Percentiles rank a stretch among this genome's conserved stretches.
Evolutionary conservation across 1,140 invertebrate genomes (phyloP).

Genomic region (Acromyrmex echinatior): DNA sequence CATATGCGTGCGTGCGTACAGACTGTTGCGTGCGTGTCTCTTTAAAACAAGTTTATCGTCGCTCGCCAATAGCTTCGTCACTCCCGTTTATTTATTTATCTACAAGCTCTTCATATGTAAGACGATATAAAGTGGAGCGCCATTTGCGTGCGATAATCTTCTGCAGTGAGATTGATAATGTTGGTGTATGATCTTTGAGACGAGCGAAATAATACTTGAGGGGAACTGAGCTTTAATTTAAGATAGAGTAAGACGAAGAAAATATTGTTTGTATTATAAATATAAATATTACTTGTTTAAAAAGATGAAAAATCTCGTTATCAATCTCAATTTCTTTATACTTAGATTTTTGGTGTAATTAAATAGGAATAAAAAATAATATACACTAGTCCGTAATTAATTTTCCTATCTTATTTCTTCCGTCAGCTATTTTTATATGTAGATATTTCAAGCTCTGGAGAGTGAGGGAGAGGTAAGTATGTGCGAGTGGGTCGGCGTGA

Average conservation of each 20-base stretch:
- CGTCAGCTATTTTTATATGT: conserved; percentile 16
- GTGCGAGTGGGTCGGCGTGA: background rate
- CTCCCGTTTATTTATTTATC: conserved; percentile 55
- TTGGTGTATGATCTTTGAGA: conserved; percentile 15
- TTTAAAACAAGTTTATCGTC: conserved; percentile 61
- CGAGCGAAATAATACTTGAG: background rate
- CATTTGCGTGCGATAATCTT: conserved; percentile 16
- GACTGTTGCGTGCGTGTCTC: conserved; percentile 43
- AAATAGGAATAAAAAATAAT: background rate
- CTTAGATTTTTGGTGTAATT: background rate
- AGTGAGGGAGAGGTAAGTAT: background rate
- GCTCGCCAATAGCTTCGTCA: conserved; percentile 33
- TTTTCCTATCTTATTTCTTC: conserved; percentile 16
- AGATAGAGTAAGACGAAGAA: background rate
- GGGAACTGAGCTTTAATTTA: conserved; percentile 11
- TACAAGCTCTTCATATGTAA: conserved; percentile 29
- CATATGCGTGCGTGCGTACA: conserved; percentile 25
- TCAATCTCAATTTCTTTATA: background rate
- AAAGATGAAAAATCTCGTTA: background rate
- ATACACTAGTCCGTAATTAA: background rate
- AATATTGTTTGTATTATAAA: no score
- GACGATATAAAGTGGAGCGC: conserved; percentile 45
- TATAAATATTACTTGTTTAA: background rate
- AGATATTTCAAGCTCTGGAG: background rate
- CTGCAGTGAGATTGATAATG: conserved; percentile 24